phyloP scores from a whole-genome alignment of 92 coral and sea anemone species.

The Ricordea florida region DNA sequence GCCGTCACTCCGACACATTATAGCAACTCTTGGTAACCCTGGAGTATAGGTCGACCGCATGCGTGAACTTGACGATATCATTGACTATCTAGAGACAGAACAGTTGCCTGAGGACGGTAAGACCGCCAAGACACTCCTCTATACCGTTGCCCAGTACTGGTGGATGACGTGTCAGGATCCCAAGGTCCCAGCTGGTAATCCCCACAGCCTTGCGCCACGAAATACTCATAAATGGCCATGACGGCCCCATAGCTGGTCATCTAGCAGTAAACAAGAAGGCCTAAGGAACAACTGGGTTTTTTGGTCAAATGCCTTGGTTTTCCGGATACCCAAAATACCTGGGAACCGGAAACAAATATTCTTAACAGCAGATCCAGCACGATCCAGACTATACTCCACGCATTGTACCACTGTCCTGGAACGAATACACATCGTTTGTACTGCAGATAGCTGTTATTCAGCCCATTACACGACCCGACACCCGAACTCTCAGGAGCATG shows the following conservation, averaged over 20 bases:
- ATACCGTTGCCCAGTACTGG: slow-evolving; percentile 18
- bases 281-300: background rate
- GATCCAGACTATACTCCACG: background rate
- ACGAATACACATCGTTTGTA: too few species aligned
- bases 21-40: background rate
- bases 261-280: slow-evolving; percentile 10
- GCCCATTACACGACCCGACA: too few species aligned
- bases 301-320: background rate
- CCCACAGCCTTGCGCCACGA: slow-evolving; percentile 2
- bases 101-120: background rate
- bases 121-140: slow-evolving; percentile 2
- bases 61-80: background rate
- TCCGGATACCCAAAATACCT: background rate
- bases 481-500: too few species aligned
- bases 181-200: slow-evolving; percentile 5
- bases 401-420: background rate
- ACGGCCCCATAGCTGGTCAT: background rate
- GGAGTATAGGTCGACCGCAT: background rate
- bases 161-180: background rate
- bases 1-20: too few species aligned
- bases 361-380: background rate
- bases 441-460: background rate
- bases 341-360: background rate
- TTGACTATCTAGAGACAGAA: slow-evolving; percentile 1
- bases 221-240: background rate